These are phyloP conservation scores for Chelonoidis abingdonii DNA, from an alignment of 2,113 vertebrate genomes.

Conservation along the genomic window DNA sequence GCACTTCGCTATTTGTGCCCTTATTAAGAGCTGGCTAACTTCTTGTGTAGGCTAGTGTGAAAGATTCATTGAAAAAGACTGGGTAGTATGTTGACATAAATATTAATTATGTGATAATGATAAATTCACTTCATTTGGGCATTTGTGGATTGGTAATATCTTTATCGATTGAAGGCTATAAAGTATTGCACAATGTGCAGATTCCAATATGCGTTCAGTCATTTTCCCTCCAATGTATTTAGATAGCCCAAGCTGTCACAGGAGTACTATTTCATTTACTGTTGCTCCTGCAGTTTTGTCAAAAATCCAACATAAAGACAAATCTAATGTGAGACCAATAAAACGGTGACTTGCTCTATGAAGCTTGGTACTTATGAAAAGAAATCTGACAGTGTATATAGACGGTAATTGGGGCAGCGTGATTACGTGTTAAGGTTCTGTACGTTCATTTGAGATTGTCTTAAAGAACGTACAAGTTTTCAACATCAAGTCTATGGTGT, in stretches of 20 bases:
- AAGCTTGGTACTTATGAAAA: neutral
- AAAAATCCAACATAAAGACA: neutral
- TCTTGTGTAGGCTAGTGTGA: neutral
- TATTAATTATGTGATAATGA: neutral
- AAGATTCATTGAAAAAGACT: neutral
- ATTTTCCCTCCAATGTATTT: neutral
- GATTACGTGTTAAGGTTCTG: neutral
- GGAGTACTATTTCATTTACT: neutral
- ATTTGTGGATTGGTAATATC: no score
- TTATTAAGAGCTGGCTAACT: neutral
- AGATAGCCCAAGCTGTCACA: neutral
- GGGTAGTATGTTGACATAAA: neutral
- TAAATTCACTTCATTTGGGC: neutral
- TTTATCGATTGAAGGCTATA: neutral
- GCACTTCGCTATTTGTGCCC: neutral
- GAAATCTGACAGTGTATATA: neutral
- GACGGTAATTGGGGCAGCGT: neutral
- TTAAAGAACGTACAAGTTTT: fast-evolving
- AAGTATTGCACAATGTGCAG: neutral
- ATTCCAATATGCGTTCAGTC: neutral
- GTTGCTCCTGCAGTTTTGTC: neutral
- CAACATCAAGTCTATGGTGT: neutral
- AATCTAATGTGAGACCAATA: neutral
- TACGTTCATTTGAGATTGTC: neutral
- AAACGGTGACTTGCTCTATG: neutral